A percentile compares a stretch with the other conserved stretches of the same genome.
These are phyloP conservation scores for Drosophila azteca DNA, from an alignment of 1,140 invertebrate genomes.

Conservation along the genomic window DNA sequence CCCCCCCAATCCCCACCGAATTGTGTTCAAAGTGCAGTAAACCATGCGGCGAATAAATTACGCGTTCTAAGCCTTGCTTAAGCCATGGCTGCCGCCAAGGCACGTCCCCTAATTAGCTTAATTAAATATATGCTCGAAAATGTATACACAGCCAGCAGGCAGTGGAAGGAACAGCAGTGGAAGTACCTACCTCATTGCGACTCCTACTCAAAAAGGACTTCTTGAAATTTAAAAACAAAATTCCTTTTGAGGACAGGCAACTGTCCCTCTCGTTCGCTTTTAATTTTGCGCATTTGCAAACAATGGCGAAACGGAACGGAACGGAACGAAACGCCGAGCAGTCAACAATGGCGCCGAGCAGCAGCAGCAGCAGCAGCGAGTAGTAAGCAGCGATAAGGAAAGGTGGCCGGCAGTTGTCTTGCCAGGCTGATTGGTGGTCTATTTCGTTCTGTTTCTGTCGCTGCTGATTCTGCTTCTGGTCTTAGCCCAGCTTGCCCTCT, in stretches of 20 bases:
- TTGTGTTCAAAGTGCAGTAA: conserved; percentile 76
- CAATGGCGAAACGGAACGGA: conserved; percentile 52
- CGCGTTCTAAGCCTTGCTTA: conserved; percentile 58
- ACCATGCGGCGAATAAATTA: conserved; percentile 75
- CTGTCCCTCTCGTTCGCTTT: conserved; percentile 37
- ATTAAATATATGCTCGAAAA: conserved; percentile 77
- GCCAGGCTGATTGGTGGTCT: too few species aligned
- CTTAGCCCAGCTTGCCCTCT: conserved; percentile 56
- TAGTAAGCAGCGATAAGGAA: conserved; percentile 53
- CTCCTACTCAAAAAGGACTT: conserved; percentile 4
- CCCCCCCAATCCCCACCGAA: conserved; percentile 49
- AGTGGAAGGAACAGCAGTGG: conserved; percentile 7
- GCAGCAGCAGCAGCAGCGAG: background rate
- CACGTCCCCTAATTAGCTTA: conserved; percentile 80
- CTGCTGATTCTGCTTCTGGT: background rate
- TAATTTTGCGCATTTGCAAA: conserved; percentile 80
- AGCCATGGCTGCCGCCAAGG: conserved; percentile 55
- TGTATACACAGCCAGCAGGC: conserved; percentile 57
- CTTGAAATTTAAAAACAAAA: conserved; percentile 44
- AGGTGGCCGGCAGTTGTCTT: conserved; percentile 41
- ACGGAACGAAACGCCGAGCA: conserved; percentile 39
- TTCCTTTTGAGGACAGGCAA: conserved; percentile 20
- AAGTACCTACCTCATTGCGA: background rate
- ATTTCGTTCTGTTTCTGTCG: background rate
- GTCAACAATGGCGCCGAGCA: conserved; percentile 59